phyloP scores from a whole-genome alignment of 2,797 vertebrate genomes.

The Eurystomus glaucurus region DNA sequence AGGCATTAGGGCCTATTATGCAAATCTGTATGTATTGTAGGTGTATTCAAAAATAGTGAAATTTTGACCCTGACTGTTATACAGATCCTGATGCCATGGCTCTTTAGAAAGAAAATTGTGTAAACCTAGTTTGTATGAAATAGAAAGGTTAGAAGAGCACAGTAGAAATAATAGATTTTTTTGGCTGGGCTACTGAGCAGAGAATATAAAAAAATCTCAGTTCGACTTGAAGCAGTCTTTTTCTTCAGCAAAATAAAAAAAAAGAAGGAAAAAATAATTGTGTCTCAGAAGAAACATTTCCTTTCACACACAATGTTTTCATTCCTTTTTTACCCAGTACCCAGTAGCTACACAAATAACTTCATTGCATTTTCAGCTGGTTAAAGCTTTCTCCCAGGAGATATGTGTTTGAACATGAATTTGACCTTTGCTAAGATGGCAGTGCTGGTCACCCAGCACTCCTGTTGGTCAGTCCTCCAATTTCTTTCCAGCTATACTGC shows the following conservation, averaged over 20 bases:
- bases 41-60: conserved; percentile 61
- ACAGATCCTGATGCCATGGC: conserved; percentile 10
- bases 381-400: conserved; percentile 19
- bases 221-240: neutral
- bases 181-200: neutral
- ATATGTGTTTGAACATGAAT: neutral
- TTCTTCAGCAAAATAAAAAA: neutral
- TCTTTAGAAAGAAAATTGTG: conserved; percentile 59
- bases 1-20: conserved; percentile 76
- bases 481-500: neutral
- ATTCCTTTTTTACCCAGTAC: neutral
- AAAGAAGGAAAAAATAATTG: neutral
- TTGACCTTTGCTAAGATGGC: neutral
- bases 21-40: conserved; percentile 64
- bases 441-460: neutral
- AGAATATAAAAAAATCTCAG: neutral
- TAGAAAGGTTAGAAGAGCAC: conserved; percentile 44
- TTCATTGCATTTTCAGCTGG: neutral
- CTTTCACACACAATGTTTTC: conserved; percentile 1
- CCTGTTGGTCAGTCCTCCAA: neutral
- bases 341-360: conserved; percentile 1
- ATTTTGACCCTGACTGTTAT: conserved; percentile 63
- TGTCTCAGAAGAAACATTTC: conserved; percentile 12
- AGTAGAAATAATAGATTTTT: conserved; percentile 11
- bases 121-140: conserved; percentile 49